phyloP scores from a whole-genome alignment of 2,797 vertebrate genomes.

The Melanitta fusca region DNA sequence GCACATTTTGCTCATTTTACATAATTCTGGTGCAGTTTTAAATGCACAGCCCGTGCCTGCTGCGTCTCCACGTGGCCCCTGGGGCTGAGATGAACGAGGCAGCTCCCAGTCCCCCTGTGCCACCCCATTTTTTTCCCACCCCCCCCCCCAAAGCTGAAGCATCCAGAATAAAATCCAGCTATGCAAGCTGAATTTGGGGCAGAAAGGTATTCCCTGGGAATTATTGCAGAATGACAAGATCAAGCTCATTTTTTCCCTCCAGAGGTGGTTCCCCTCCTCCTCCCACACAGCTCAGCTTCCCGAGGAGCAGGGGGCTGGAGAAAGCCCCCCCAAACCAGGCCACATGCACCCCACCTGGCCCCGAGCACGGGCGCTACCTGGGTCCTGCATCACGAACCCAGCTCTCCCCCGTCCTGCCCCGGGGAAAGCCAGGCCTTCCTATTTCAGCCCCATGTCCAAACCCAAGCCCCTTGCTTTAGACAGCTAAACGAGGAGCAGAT shows the following conservation, averaged over 20 bases:
- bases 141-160: no score
- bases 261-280: not conserved
- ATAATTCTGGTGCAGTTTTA: not conserved
- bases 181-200: not conserved
- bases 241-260: not conserved
- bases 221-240: not conserved
- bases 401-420: not conserved
- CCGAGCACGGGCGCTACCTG: not conserved
- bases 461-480: not conserved
- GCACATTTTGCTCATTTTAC: not conserved
- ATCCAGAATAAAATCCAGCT: no score
- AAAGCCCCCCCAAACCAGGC: not conserved
- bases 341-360: not conserved
- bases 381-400: rapidly evolving
- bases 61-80: not conserved
- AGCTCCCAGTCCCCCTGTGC: not conserved
- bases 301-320: not conserved
- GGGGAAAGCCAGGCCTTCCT: not conserved
- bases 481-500: rapidly evolving
- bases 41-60: not conserved
- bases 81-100: not conserved
- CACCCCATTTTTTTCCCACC: no score
- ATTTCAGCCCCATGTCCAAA: rapidly evolving
- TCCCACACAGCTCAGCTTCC: not conserved
- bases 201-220: not conserved